These are phyloP conservation scores for Xanthorhoe designata DNA, from an alignment of 2,888 invertebrate species.

Conservation along the genomic window DNA sequence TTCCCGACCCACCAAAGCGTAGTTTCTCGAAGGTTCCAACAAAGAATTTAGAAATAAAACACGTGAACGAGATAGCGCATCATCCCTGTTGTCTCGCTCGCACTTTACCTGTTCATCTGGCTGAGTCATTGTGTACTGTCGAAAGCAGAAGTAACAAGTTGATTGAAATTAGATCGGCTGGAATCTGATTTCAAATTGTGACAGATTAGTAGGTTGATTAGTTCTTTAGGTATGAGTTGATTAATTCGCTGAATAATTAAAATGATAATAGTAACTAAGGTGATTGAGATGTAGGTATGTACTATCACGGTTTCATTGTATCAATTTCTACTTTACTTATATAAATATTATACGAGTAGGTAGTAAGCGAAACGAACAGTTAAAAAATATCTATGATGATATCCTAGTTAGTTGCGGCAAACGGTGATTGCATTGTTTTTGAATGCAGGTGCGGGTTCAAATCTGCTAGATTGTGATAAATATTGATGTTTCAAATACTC, in stretches of 20 bases:
- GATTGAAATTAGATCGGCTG: conserved; percentile 19
- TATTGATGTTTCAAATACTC: too few species aligned
- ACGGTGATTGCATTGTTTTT: too few species aligned
- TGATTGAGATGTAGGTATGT: neutral
- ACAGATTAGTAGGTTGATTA: neutral
- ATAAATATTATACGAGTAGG: too few species aligned
- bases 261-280: neutral
- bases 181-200: conserved; percentile 12
- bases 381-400: too few species aligned
- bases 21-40: conserved; percentile 15
- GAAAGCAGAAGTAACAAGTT: conserved; percentile 19
- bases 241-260: neutral
- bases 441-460: too few species aligned
- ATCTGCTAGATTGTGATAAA: too few species aligned
- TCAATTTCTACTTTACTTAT: neutral
- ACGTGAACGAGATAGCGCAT: conserved; percentile 22
- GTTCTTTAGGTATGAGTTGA: neutral
- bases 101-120: conserved; percentile 40
- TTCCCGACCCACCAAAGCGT: conserved; percentile 13
- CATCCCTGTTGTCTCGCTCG: conserved; percentile 42
- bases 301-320: neutral
- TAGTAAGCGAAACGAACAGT: too few species aligned
- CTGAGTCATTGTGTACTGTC: conserved; percentile 31
- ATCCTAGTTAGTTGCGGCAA: too few species aligned
- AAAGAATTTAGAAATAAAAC: conserved; percentile 23